phyloP scores from a whole-genome alignment of 2,888 invertebrate species.

The Lasiommata megera region DNA sequence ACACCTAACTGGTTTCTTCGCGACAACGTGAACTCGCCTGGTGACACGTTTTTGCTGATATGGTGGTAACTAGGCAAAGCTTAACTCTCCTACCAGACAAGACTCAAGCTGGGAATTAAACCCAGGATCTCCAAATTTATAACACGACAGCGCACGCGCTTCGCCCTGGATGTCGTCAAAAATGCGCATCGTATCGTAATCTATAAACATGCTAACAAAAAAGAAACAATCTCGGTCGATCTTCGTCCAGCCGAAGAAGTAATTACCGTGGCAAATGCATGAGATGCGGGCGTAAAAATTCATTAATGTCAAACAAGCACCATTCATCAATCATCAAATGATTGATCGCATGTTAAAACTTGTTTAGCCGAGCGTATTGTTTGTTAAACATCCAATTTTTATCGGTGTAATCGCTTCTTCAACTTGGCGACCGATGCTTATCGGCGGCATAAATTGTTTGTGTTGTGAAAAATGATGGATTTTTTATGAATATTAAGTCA shows the following conservation, averaged over 20 bases:
- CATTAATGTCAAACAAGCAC: constrained; percentile 52
- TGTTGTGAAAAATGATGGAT: neutral
- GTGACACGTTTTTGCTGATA: too few relatives aligned
- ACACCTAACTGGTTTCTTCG: too few relatives aligned
- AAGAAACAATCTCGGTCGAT: constrained; percentile 33
- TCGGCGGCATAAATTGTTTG: constrained; percentile 11
- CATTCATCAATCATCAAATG: constrained; percentile 61
- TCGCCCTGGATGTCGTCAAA: too few relatives aligned
- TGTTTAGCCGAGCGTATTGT: constrained; percentile 47
- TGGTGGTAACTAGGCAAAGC: too few relatives aligned
- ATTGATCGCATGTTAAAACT: constrained; percentile 60
- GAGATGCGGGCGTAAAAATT: constrained; percentile 62
- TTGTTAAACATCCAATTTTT: constrained; percentile 39
- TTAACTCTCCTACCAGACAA: too few relatives aligned
- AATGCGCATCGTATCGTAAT: constrained; percentile 7
- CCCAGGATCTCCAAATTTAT: too few relatives aligned
- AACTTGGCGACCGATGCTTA: constrained; percentile 13
- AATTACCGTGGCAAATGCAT: constrained; percentile 52
- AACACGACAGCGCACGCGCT: too few relatives aligned
- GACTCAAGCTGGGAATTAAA: too few relatives aligned
- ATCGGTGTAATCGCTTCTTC: constrained; percentile 21
- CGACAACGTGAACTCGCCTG: too few relatives aligned
- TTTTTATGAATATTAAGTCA: neutral
- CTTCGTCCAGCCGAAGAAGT: constrained; percentile 38
- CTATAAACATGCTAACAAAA: constrained; percentile 7